A percentile compares a stretch with the other conserved stretches of the same genome.
Evolutionary conservation across 2,797 vertebrate genomes (phyloP).

Genomic region (Lycodopsis pacificus): DNA sequence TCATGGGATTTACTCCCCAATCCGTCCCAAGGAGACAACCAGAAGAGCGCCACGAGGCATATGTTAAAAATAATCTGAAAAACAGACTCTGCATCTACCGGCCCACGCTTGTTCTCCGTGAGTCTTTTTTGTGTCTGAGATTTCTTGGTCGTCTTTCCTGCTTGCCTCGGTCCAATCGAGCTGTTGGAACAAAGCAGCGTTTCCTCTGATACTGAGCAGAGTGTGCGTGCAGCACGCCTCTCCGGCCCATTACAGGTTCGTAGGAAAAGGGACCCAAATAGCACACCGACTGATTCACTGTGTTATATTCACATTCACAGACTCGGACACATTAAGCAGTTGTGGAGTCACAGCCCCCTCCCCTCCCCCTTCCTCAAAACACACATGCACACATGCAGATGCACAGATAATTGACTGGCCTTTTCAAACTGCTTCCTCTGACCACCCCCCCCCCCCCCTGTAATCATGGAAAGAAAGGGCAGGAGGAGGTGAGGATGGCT

Average conservation of each 20-base stretch:
- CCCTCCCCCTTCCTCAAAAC: slow-evolving; percentile 17
- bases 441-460: slow-evolving; percentile 51
- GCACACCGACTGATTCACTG: slow-evolving; percentile 70
- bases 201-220: slow-evolving; percentile 75
- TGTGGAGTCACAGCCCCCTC: slow-evolving; percentile 45
- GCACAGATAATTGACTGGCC: slow-evolving; percentile 68
- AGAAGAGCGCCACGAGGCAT: slow-evolving; percentile 15
- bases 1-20: slow-evolving; percentile 46
- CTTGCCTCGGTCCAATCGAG: slow-evolving; percentile 55
- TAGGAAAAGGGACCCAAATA: slow-evolving; percentile 79
- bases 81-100: slow-evolving; percentile 49
- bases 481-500: slow-evolving; percentile 46
- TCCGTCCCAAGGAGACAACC: slow-evolving; percentile 39
- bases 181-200: slow-evolving; percentile 70
- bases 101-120: slow-evolving; percentile 51
- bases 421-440: slow-evolving; percentile 88
- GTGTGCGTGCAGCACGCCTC: slow-evolving; percentile 67
- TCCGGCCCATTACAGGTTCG: slow-evolving; percentile 74
- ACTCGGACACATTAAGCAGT: slow-evolving; percentile 63
- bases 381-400: slow-evolving; percentile 61
- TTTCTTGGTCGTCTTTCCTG: slow-evolving; percentile 50
- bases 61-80: slow-evolving; percentile 66
- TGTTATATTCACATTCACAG: slow-evolving; percentile 59
- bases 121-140: slow-evolving; percentile 69
- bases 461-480: slow-evolving; percentile 85